A percentile compares a stretch with the other conserved stretches of the same genome.
These are phyloP conservation scores for Chymomyza procnemis DNA, from an alignment of 2,888 invertebrate species.

Conservation along the genomic window DNA sequence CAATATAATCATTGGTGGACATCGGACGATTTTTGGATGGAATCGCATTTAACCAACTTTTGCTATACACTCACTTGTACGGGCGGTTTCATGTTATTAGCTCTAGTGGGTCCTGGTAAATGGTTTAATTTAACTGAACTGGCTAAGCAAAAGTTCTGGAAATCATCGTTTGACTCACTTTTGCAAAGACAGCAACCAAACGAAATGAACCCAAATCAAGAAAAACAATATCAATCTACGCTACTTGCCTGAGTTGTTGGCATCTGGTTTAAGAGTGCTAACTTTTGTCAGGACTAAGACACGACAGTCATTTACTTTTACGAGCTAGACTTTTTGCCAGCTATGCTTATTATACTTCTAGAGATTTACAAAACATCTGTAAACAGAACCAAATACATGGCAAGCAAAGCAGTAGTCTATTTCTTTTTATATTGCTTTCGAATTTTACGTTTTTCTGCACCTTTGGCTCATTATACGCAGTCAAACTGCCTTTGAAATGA, in stretches of 20 bases:
- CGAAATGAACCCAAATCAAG: not conserved
- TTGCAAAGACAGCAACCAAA: not conserved
- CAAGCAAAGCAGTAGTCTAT: not conserved
- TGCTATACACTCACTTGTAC: slow-evolving; percentile 16
- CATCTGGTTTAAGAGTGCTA: not conserved
- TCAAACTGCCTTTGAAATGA: slow-evolving; percentile 50
- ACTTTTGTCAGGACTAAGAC: slow-evolving; percentile 36
- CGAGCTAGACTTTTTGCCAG: slow-evolving; percentile 16
- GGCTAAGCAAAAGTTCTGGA: not conserved
- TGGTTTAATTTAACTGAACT: slow-evolving; percentile 27
- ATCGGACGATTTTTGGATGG: not conserved
- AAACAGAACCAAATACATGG: not conserved
- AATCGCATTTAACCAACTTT: not conserved
- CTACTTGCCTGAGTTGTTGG: not conserved
- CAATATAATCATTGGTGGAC: not conserved
- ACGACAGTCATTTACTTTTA: slow-evolving; percentile 45
- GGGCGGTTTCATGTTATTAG: slow-evolving; percentile 34
- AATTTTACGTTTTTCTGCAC: slow-evolving; percentile 42
- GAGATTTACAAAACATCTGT: slow-evolving; percentile 39
- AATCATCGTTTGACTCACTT: not conserved
- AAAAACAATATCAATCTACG: slow-evolving; percentile 5
- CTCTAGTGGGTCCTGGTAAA: slow-evolving; percentile 37
- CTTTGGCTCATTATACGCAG: slow-evolving; percentile 44
- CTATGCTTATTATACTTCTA: not conserved
- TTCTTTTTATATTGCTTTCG: slow-evolving; percentile 29